phyloP scores from a whole-genome alignment of 2,113 vertebrate species.

The Dipodomys spectabilis region DNA sequence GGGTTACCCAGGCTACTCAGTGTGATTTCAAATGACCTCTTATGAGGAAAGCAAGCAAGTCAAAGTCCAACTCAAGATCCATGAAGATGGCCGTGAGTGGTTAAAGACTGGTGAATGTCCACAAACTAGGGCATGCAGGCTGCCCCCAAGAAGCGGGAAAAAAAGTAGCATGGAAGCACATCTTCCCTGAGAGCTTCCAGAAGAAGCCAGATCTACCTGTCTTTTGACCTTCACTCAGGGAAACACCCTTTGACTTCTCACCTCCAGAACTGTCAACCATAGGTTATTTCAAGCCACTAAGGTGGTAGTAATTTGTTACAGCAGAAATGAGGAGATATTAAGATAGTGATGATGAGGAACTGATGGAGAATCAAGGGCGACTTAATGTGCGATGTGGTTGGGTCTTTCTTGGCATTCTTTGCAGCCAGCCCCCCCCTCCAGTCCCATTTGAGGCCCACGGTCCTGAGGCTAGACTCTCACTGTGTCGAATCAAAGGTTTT shows the following conservation, averaged over 20 bases:
- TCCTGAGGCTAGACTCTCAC: not conserved
- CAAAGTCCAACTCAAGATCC: not conserved
- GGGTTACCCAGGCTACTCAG: not conserved
- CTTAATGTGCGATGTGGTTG: not conserved
- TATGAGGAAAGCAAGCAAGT: not conserved
- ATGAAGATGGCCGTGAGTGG: accelerated
- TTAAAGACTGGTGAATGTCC: not conserved
- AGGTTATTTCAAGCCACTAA: not conserved
- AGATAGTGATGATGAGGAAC: not conserved
- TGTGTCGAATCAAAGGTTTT: not conserved
- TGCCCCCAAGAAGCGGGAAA: not conserved
- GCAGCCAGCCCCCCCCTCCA: accelerated
- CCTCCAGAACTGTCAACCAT: not conserved
- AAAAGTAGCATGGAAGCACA: not conserved
- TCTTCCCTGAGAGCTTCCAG: not conserved
- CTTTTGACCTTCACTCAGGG: not conserved
- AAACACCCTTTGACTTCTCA: not conserved
- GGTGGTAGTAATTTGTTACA: not conserved
- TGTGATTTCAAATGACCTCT: not conserved
- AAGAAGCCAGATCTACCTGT: not conserved
- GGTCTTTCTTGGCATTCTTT: not conserved
- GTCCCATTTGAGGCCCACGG: not conserved
- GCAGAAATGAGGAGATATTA: not conserved
- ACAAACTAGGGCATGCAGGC: no score
- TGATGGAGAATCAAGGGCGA: not conserved